These are phyloP conservation scores for Drosophila eugracilis DNA, from an alignment of 1,140 invertebrate species.

Conservation along the genomic window DNA sequence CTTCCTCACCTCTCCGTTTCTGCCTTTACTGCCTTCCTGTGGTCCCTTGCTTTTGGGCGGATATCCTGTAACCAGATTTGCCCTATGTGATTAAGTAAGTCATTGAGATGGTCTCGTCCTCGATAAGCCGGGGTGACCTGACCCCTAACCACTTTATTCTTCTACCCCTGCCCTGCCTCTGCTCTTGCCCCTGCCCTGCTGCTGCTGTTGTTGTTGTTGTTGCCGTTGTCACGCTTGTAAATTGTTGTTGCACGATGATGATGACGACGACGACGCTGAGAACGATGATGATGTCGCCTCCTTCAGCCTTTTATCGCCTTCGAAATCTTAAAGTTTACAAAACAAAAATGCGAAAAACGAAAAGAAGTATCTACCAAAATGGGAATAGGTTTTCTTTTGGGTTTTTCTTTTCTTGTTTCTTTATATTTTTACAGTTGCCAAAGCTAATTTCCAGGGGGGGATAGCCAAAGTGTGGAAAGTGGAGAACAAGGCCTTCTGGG, in stretches of 20 bases:
- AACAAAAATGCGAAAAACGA: constrained; percentile 62
- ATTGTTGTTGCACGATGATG: constrained; percentile 58
- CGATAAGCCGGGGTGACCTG: constrained; percentile 65
- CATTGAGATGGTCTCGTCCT: constrained; percentile 74
- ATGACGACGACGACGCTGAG: constrained; percentile 28
- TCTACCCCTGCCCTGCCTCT: constrained; percentile 4
- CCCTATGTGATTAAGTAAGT: constrained; percentile 82
- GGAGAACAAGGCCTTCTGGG: too few relatives aligned
- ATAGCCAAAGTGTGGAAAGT: too few relatives aligned
- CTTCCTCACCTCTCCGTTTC: constrained; percentile 17
- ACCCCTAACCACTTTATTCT: constrained; percentile 24
- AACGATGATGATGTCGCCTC: constrained; percentile 47
- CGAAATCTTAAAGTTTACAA: constrained; percentile 69
- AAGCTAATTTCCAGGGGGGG: too few relatives aligned
- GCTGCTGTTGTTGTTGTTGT: constrained; percentile 22
- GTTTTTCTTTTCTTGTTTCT: constrained; percentile 13
- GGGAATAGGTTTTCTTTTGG: constrained; percentile 47
- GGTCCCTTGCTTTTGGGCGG: constrained; percentile 58
- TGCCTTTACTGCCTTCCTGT: constrained; percentile 21
- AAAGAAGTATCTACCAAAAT: constrained; percentile 25
- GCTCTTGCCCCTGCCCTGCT: too few relatives aligned
- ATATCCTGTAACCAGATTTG: constrained; percentile 82
- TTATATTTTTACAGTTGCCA: constrained; percentile 26
- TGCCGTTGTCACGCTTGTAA: constrained; percentile 62
- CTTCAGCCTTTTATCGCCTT: constrained; percentile 58